phyloP scores from a whole-genome alignment of 2,888 invertebrate genomes.

The Atherix ibis region DNA sequence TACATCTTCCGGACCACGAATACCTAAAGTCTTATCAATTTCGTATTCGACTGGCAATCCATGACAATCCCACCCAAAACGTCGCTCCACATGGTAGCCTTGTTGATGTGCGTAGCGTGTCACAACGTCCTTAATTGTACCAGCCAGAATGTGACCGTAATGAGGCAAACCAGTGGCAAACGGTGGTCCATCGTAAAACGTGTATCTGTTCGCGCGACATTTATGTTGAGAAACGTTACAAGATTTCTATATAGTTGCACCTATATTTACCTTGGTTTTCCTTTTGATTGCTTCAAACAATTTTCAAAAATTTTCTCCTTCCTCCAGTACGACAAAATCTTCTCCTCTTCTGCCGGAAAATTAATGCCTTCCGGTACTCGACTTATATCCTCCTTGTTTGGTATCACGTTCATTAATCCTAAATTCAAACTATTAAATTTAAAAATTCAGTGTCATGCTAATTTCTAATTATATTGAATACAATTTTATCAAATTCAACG shows the following conservation, averaged over 20 bases:
- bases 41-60: slow-evolving; percentile 93
- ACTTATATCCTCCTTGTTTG: slow-evolving; percentile 20
- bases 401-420: neutral
- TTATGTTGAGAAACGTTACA: no score
- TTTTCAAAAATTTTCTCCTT: slow-evolving; percentile 77
- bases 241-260: no score
- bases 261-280: slow-evolving; percentile 54
- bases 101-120: slow-evolving; percentile 91
- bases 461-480: no score
- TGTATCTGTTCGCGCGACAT: slow-evolving; percentile 61
- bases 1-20: slow-evolving; percentile 93
- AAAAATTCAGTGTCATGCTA: no score
- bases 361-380: slow-evolving; percentile 54
- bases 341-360: slow-evolving; percentile 80
- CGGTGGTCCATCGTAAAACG: slow-evolving; percentile 98
- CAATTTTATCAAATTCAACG: no score
- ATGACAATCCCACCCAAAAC: slow-evolving; percentile 99
- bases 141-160: slow-evolving; percentile 96
- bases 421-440: neutral
- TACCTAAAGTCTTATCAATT: slow-evolving; percentile 76
- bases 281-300: slow-evolving; percentile 78
- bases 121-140: slow-evolving; percentile 96
- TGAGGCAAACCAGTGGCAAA: slow-evolving; percentile 98
- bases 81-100: slow-evolving; percentile 77
- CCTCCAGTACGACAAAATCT: slow-evolving; percentile 70